Conservation (phyloP, 2,113 vertebrate genomes). For the Murina feae region DNA sequence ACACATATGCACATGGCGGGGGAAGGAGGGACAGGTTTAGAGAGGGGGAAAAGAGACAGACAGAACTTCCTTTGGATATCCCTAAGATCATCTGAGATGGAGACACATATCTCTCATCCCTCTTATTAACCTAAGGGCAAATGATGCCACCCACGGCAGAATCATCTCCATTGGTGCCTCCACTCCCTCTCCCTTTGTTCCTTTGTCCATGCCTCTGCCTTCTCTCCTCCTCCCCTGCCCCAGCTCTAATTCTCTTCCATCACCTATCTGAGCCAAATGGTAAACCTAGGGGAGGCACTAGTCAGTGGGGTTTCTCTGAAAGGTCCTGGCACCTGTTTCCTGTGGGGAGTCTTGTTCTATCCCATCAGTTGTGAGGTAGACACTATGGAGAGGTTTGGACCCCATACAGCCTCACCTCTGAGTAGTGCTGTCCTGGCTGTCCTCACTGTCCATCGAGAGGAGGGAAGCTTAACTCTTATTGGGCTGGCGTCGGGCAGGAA, state of each 20-base stretch:
- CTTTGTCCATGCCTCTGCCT: neutral
- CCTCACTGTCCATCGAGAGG: neutral
- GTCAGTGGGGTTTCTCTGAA: neutral
- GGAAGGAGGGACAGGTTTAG: neutral
- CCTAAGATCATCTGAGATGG: neutral
- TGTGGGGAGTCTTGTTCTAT: no score
- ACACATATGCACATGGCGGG: no score
- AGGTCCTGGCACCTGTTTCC: neutral
- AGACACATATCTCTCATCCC: neutral
- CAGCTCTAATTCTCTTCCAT: neutral
- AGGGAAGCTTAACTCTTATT: neutral
- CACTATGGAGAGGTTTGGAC: neutral
- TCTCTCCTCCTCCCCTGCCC: neutral
- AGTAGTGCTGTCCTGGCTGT: neutral
- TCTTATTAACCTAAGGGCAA: neutral
- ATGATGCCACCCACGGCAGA: neutral
- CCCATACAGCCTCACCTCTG: neutral
- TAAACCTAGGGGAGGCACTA: neutral
- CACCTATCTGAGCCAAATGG: neutral
- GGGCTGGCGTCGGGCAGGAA: neutral
- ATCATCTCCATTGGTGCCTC: neutral
- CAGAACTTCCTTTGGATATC: neutral
- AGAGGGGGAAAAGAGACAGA: neutral
- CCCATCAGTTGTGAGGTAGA: fast-evolving
- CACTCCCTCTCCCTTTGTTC: neutral